Evolutionary conservation across 23 tunicate genomes (phyloP), one percentile per base, ranked within the genome.

Genomic region (Aplidium turbinatum): DNA sequence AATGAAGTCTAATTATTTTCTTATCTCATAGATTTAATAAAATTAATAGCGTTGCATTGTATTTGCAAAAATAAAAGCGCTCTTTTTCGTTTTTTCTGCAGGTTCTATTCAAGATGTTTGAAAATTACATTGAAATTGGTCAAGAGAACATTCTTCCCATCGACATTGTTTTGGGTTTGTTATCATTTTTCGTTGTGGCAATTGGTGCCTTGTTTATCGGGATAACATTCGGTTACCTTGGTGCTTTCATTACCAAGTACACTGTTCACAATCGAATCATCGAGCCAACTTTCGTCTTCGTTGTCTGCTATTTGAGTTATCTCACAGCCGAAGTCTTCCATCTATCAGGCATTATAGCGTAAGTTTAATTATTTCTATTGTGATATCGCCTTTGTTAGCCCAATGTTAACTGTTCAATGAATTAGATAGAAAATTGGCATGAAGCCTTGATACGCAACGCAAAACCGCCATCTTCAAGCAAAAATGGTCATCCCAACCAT

Each of bases 261-360:
- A 95, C 99, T 1, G 76, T 80, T 0, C 70, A 84, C 75, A 85
- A 88, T 47, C 73, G 85, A 35, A 82, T 88, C 19, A 78, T 95
- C 31, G 99, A 95, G 38, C 96, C 99, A 6, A 95, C 99, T 4
- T 88, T 95, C 33, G 99, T 95, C 38, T 95, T 95, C 75, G 81
- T 87, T 1, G 52, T 85, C 18, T 95, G 99, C 64, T 95, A 95
- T 63, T 42, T 89, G 38, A 79, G 91, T 38, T 95, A 95, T 71
- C 73, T 95, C 31, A 78, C 87, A 11, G 99, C 99, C 0, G 99
- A 95, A 62, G 33, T 90, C 1, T 83, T 95, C 35, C 92, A 95
- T 57, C 63, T 95, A 3, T 95, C 99, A 31, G 99, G 96, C 35
- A 95, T 95, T 31, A 78, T 95, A 5, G 93, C 93, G 92, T 92